A percentile compares a stretch with the other conserved stretches of the same genome.
These are phyloP conservation scores for Syngnathus floridae DNA, from an alignment of 2,113 vertebrate species.

Conservation along the genomic window DNA sequence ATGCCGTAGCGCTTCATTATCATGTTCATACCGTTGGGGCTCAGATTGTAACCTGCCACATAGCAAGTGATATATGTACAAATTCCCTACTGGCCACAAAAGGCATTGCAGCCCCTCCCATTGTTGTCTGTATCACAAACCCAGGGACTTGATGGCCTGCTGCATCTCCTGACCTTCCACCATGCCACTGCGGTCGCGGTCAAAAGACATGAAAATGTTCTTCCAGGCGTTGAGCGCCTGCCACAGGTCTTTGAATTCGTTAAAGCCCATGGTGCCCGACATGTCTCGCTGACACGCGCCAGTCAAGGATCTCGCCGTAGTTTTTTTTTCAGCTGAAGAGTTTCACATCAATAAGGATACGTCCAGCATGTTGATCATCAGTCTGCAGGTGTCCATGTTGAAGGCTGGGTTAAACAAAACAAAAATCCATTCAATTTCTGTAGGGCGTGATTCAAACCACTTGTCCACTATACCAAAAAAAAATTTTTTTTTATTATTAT, in stretches of 20 bases:
- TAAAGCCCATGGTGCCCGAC: constrained; percentile 85
- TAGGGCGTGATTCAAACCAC: neutral
- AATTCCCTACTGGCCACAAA: neutral
- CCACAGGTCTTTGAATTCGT: constrained; percentile 89
- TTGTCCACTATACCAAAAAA: neutral
- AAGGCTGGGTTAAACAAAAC: constrained; percentile 75
- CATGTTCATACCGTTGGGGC: constrained; percentile 80
- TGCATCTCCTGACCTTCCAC: constrained; percentile 85
- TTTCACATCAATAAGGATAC: constrained; percentile 79
- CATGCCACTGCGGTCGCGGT: constrained; percentile 80
- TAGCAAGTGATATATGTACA: neutral
- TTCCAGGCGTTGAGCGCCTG: constrained; percentile 84
- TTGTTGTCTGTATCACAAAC: constrained; percentile 46
- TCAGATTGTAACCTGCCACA: constrained; percentile 72
- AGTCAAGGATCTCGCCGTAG: constrained; percentile 64
- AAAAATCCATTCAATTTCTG: neutral
- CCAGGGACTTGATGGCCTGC: constrained; percentile 80
- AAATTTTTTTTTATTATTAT: neutral
- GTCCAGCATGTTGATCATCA: constrained; percentile 96
- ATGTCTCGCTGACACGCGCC: constrained; percentile 68
- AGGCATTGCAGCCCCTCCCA: neutral
- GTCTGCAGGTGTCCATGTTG: constrained; percentile 87
- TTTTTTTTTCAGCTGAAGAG: neutral
- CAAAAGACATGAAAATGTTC: constrained; percentile 79
- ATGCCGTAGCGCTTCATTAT: constrained; percentile 81